phyloP scores from a whole-genome alignment of 1,140 invertebrate species.

The Lutraria rhynchaena region DNA sequence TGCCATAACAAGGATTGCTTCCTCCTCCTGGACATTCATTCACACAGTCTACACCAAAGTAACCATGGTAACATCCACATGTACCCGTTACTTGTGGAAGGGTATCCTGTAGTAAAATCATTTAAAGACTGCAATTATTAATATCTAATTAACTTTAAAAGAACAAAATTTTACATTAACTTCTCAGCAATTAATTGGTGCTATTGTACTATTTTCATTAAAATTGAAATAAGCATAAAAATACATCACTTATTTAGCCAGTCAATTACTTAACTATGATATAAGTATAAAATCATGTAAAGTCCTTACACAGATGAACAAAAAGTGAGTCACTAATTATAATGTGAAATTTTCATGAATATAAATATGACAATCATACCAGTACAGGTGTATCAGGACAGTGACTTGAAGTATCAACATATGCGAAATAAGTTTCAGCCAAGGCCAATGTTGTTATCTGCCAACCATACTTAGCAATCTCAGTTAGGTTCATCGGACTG shows the following conservation, averaged over 20 bases:
- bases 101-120: neutral
- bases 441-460: neutral
- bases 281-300: no score
- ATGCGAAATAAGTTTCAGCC: neutral
- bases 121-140: no score
- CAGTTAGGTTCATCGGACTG: slow-evolving; percentile 21
- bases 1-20: slow-evolving; percentile 62
- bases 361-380: neutral
- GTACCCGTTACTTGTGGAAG: slow-evolving; percentile 23
- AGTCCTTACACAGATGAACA: no score
- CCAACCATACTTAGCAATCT: slow-evolving; percentile 8
- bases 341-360: no score
- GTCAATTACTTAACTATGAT: no score
- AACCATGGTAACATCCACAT: slow-evolving; percentile 66
- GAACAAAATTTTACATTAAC: no score
- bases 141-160: no score
- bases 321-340: no score
- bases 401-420: neutral
- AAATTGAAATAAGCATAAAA: no score
- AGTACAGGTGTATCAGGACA: neutral
- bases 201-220: no score
- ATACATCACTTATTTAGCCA: neutral
- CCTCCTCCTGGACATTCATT: slow-evolving; percentile 65
- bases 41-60: slow-evolving; percentile 65
- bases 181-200: no score